Conservation (phyloP, 2,888 invertebrate species). For the Tryphoninae sp. region DNA sequence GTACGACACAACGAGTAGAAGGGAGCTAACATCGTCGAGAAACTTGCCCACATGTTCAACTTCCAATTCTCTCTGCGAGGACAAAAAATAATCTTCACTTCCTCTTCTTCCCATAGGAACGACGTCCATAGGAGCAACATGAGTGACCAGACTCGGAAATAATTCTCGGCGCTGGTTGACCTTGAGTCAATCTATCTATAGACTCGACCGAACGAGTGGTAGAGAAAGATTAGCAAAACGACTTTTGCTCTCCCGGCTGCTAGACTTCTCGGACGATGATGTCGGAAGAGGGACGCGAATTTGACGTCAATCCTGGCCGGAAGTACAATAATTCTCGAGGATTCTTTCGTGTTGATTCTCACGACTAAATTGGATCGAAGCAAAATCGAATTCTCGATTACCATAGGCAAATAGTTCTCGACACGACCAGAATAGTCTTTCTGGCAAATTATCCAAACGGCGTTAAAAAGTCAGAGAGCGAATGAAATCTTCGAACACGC, state of each 20-base stretch:
- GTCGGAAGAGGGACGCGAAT: background rate
- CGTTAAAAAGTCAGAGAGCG: background rate
- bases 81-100: background rate
- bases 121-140: background rate
- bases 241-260: conserved; percentile 29
- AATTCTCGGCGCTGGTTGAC: conserved; percentile 46
- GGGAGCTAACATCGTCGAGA: conserved; percentile 15
- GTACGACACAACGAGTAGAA: conserved; percentile 17
- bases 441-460: background rate
- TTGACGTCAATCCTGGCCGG: conserved; percentile 36
- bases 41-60: background rate
- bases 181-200: conserved; percentile 55
- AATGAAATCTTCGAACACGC: conserved; percentile 11
- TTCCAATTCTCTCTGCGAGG: background rate
- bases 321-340: conserved; percentile 38
- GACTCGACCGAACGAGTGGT: conserved; percentile 5
- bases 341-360: background rate
- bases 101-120: background rate
- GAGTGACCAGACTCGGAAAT: conserved; percentile 13
- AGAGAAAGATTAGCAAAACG: background rate
- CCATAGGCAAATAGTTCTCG: background rate
- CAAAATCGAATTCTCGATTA: no score
- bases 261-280: conserved; percentile 31
- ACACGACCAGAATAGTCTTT: background rate
- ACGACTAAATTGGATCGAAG: background rate